These are phyloP conservation scores for Cebidichthys violaceus DNA, from an alignment of 2,113 vertebrate species.

Conservation along the genomic window DNA sequence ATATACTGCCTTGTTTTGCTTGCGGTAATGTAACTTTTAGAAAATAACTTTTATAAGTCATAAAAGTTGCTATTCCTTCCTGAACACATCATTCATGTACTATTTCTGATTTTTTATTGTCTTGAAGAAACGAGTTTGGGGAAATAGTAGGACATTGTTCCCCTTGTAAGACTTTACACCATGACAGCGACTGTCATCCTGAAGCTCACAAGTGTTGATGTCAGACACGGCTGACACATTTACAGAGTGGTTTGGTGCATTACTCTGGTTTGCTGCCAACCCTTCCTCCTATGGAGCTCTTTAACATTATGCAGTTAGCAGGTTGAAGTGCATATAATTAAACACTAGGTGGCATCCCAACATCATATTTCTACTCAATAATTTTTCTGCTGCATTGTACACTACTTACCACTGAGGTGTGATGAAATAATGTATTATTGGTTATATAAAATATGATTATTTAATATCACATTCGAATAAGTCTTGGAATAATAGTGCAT, in stretches of 20 bases:
- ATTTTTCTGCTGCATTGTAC: background rate
- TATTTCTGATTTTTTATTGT: background rate
- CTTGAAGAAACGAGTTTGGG: background rate
- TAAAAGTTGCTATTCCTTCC: background rate
- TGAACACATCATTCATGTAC: background rate
- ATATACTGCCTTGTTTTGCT: constrained; percentile 26
- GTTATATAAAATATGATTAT: background rate
- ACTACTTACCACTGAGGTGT: background rate
- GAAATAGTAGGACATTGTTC: background rate
- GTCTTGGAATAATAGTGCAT: background rate
- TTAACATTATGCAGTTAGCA: constrained; percentile 38
- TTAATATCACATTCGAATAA: background rate
- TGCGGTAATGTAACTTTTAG: constrained; percentile 11
- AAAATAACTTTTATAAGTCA: constrained; percentile 16
- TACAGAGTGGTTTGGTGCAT: constrained; percentile 65
- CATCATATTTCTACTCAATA: background rate
- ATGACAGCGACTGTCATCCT: background rate
- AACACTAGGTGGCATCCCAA: constrained; percentile 67
- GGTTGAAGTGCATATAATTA: constrained; percentile 7
- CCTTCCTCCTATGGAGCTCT: constrained; percentile 21
- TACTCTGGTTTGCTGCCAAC: constrained; percentile 68
- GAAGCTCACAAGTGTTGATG: constrained; percentile 23
- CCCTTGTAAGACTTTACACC: background rate
- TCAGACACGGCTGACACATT: constrained; percentile 34
- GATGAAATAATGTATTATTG: background rate